These are phyloP conservation scores for Oreochromis mossambicus DNA, from an alignment of 2,797 vertebrate genomes.

Conservation along the genomic window DNA sequence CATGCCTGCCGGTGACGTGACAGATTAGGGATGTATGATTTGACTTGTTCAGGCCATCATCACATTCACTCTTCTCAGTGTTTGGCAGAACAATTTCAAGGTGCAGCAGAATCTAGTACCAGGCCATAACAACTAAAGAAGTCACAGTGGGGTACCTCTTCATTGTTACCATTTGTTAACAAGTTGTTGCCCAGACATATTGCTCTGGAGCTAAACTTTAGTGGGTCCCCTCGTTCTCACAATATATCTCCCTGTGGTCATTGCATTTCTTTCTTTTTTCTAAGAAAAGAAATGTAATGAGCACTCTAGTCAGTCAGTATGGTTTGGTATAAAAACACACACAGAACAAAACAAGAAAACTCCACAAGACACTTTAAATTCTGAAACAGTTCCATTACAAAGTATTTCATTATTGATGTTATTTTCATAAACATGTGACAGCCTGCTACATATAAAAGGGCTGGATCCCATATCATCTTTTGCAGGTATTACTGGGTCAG, in stretches of 20 bases:
- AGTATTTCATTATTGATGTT: fast-evolving
- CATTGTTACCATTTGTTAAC: background rate
- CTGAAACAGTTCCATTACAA: fast-evolving
- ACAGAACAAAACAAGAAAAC: background rate
- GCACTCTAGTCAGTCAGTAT: background rate
- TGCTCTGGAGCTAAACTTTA: background rate
- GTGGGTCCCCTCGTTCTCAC: background rate
- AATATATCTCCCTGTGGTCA: background rate
- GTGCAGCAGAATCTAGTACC: background rate
- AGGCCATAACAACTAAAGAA: background rate
- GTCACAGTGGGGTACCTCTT: background rate
- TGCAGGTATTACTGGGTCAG: background rate
- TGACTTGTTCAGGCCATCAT: background rate
- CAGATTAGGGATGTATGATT: background rate
- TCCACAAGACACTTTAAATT: background rate
- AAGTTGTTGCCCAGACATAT: background rate
- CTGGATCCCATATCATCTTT: background rate
- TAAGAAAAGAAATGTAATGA: background rate
- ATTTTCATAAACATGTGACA: background rate
- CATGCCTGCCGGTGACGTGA: background rate
- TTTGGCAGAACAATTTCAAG: background rate
- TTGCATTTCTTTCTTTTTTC: background rate
- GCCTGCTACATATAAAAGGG: background rate
- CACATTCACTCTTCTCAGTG: background rate
- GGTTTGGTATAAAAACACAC: background rate